Percentiles rank a stretch among this genome's conserved stretches.
phyloP scores from a whole-genome alignment of 1,140 invertebrate species.

The Hirudo medicinalis region DNA sequence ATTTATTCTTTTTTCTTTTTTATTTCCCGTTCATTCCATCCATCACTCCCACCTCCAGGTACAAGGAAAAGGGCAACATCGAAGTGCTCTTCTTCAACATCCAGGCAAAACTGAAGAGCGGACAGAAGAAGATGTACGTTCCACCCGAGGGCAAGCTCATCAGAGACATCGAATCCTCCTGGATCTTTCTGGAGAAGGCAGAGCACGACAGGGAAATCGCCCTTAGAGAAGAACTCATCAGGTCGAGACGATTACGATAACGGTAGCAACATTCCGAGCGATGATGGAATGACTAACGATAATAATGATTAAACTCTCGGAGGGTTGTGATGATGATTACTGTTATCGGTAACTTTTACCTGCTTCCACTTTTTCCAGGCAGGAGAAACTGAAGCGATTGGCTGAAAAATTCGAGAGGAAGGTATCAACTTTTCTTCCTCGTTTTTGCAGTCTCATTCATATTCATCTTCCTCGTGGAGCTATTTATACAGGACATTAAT shows the following conservation, averaged over 20 bases:
- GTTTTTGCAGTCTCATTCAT: not conserved
- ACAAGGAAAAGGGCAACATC: conserved; percentile 88
- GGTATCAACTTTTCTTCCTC: conserved; percentile 36
- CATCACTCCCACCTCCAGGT: conserved; percentile 45
- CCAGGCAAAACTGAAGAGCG: conserved; percentile 83
- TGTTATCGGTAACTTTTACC: too few relatives aligned
- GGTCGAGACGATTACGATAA: conserved; percentile 33
- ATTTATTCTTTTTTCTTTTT: too few relatives aligned
- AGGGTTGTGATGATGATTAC: too few relatives aligned
- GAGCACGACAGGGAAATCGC: conserved; percentile 88
- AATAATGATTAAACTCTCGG: too few relatives aligned
- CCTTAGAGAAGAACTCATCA: conserved; percentile 71
- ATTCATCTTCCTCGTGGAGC: not conserved
- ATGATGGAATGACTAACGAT: too few relatives aligned
- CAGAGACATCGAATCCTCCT: conserved; percentile 81
- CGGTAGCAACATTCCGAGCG: too few relatives aligned
- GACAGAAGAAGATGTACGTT: conserved; percentile 73
- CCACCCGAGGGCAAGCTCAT: conserved; percentile 71
- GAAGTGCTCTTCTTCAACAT: conserved; percentile 92
- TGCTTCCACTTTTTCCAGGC: conserved; percentile 36
- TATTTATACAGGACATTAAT: not conserved
- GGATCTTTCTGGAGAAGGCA: conserved; percentile 79
- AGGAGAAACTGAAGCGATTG: conserved; percentile 83
- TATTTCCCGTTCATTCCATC: not conserved
- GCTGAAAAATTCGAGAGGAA: conserved; percentile 93